Base-by-base conservation (phyloP, 1,140 invertebrate species). In the Zaprionus gabonicus region DNA sequence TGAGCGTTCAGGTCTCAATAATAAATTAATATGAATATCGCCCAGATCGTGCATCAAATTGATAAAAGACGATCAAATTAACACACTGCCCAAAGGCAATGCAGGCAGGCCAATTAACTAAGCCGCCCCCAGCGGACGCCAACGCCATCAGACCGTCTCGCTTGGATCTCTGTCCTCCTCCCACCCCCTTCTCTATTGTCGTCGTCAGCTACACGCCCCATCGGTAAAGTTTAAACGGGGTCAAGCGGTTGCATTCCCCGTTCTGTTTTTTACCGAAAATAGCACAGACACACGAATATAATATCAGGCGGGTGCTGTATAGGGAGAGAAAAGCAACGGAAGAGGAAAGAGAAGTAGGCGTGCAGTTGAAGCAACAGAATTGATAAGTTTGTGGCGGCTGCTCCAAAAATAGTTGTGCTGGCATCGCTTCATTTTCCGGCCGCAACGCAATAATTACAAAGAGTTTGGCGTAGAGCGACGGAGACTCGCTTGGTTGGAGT, bases 1-100 rank as follows among this genome's bases (percentile, higher is more conserved):
- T 65, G 2, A 9, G 31, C 31, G 9, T 31, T 70, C 57, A 71
- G 78, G 57, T 71, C 36, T 65, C 74, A 62, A 72, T 72, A 84
- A 88, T 87, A 87, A 87, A 84, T 88, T 90, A 90, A 90, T 81
- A 73, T 69, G 66, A 70, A 81, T 84, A 87, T 78, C 71, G 72
- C 51, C 70, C 65, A 76, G 69, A 67, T 80, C 65, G 68, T 68
- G 75, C 71, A 88, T 78, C 79, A 81, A 83, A 83, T 73, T 80
- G 73, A 80, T 74, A 80, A 84, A 78, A 78, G 63, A 71, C 64
- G 63, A 64, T 66, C 55, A 25, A 69, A 71, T 85, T 58, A 73
- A 55, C 63, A 17, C 41, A 70, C 62, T 57, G 57, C 46, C 27
- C 53, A 23, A 38, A 41, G 20, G 28, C 66, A 78, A 46, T 46